These are phyloP conservation scores for Tachina grossa DNA, from an alignment of 2,888 invertebrate species.

Conservation along the genomic window DNA sequence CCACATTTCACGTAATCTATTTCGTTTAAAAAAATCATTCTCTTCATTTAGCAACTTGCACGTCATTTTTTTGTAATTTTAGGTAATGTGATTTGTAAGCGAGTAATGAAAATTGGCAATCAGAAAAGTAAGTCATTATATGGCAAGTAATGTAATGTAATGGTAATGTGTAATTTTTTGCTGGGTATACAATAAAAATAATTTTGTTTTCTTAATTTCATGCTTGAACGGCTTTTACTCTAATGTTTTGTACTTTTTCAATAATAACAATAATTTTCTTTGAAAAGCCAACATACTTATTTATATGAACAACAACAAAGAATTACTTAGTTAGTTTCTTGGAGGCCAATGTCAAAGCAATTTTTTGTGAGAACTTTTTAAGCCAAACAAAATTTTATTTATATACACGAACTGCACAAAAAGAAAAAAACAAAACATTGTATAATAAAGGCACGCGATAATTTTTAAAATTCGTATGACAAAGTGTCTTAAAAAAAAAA, in stretches of 20 bases:
- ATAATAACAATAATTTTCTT: conserved; percentile 58
- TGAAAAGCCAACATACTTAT: background rate
- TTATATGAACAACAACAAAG: conserved; percentile 11
- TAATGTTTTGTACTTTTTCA: conserved; percentile 38
- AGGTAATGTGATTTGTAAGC: too few relatives aligned
- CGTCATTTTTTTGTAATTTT: too few relatives aligned
- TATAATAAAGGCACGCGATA: background rate
- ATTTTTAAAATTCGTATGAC: background rate
- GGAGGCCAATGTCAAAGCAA: conserved; percentile 69
- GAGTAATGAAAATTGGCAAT: too few relatives aligned
- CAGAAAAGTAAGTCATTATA: too few relatives aligned
- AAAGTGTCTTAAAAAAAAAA: too few relatives aligned
- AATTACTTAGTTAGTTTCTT: conserved; percentile 29
- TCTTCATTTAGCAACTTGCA: too few relatives aligned
- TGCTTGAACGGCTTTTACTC: conserved; percentile 35
- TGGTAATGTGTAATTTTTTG: too few relatives aligned
- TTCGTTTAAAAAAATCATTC: too few relatives aligned
- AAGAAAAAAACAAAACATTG: conserved; percentile 5
- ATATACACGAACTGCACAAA: background rate
- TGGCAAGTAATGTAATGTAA: too few relatives aligned
- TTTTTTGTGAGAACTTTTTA: conserved; percentile 47
- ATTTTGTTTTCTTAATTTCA: conserved; percentile 16
- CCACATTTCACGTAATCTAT: too few relatives aligned
- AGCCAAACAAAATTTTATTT: background rate
- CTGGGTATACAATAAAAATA: background rate